Base-by-base conservation (phyloP, 2,888 invertebrate genomes). In the Ctena decussata region DNA sequence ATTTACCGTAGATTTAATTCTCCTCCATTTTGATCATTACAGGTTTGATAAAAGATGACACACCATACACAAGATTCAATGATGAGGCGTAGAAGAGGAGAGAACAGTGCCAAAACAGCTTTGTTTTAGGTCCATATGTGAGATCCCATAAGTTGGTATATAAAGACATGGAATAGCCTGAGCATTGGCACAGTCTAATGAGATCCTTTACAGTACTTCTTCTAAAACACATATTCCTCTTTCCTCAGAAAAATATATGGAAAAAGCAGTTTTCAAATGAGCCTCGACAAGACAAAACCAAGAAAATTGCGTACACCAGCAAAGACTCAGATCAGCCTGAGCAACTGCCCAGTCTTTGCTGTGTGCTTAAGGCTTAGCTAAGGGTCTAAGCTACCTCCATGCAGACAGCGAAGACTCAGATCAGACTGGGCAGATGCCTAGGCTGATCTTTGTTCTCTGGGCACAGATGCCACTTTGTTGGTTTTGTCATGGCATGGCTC, bases 21-120 rank as follows among this genome's bases (percentile, higher is more conserved):
- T n/a, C n/a, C n/a, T n/a, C n/a, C n/a, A n/a, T n/a, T n/a, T n/a
- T n/a, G n/a, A n/a, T n/a, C n/a, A n/a, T 89, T 86, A 0, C 80
- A 91, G 91, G 91, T 21, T 76, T 91, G 35, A 85, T 91, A 73
- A 90, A 90, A 82, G 91, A 91, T 5, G 91, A 91, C 72, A 89
- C 81, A 46, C 86, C 91, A 3, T 91, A 91, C 84, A 80, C 88
- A 57, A 87, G 86, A 73, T 91, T 91, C 80, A 89, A 91, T 27
- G 83, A 89, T 70, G 82, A 60, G 30, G 41, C n/a, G 70, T 78
- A 77, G 53, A 41, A 15, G 35, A 65, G 32, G 35, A 44, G 2
- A 65, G 69, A 53, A 21, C 3, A 21, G 21, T 21, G 8, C 5
- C n/a, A n/a, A n/a, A n/a, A n/a, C n/a, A n/a, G n/a, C n/a, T n/a